phyloP scores from a whole-genome alignment of 2,113 vertebrate genomes.

The Etheostoma cragini region DNA sequence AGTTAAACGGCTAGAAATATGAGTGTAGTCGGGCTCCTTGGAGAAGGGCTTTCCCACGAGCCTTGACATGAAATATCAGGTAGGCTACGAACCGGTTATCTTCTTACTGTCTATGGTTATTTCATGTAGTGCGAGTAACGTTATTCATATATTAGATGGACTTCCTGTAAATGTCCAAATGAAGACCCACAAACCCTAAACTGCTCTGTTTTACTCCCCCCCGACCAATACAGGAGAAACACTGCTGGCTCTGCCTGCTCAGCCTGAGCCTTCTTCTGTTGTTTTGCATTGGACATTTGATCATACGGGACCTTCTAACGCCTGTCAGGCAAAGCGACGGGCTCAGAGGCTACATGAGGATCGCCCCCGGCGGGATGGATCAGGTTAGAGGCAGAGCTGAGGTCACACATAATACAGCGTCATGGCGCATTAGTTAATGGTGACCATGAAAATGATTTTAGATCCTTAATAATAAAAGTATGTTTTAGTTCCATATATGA shows the following conservation, averaged over 20 bases:
- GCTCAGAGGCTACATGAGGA: slow-evolving; percentile 74
- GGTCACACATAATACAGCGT: background rate
- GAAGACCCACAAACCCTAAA: background rate
- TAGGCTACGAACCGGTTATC: background rate
- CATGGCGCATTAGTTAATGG: background rate
- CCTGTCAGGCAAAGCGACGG: slow-evolving; percentile 7
- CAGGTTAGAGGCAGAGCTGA: slow-evolving; percentile 57
- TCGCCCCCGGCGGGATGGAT: slow-evolving; percentile 46
- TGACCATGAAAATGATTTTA: background rate
- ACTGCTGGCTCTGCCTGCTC: slow-evolving; percentile 71
- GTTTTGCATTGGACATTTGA: slow-evolving; percentile 75
- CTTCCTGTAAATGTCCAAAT: background rate
- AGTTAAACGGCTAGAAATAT: slow-evolving; percentile 11
- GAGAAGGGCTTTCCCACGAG: slow-evolving; percentile 1
- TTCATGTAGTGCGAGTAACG: background rate
- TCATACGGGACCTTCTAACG: slow-evolving; percentile 22
- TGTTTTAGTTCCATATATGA: background rate
- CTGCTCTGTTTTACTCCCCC: too few species aligned
- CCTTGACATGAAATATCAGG: slow-evolving; percentile 69
- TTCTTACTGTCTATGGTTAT: background rate
- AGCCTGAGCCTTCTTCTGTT: slow-evolving; percentile 69
- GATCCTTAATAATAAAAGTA: background rate
- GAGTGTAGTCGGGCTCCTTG: slow-evolving; percentile 2
- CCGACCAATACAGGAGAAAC: slow-evolving; percentile 36
- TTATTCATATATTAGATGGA: background rate